Evolutionary conservation across 2,113 vertebrate species (phyloP).

Genomic region (Colius striatus): DNA sequence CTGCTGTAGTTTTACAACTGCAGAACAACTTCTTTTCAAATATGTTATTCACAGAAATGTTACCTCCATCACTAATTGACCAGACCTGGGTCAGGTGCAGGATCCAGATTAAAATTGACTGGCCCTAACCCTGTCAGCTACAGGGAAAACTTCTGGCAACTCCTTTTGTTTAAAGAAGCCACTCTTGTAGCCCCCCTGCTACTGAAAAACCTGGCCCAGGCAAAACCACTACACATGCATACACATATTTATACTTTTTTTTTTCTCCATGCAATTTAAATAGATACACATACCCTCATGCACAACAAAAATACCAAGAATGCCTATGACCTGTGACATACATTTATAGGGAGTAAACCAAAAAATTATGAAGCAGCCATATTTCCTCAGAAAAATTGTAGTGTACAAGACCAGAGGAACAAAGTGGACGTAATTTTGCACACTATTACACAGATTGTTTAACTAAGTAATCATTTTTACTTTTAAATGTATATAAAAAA

Average conservation of each 20-base stretch:
- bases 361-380: not conserved
- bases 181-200: too few species aligned
- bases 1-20: too few species aligned
- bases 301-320: not conserved
- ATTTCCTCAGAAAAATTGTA: not conserved
- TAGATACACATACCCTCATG: not conserved
- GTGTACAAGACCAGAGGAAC: not conserved
- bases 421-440: not conserved
- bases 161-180: too few species aligned
- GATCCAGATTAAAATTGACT: too few species aligned
- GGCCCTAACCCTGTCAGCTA: too few species aligned
- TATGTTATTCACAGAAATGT: too few species aligned
- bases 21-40: too few species aligned
- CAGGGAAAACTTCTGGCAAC: too few species aligned
- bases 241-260: not conserved
- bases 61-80: too few species aligned
- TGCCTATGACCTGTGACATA: not conserved
- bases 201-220: too few species aligned
- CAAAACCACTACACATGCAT: too few species aligned
- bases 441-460: not conserved
- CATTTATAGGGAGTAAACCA: not conserved
- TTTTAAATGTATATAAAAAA: not conserved
- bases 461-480: not conserved
- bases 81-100: too few species aligned
- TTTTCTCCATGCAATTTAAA: not conserved